Base-by-base conservation (phyloP, 1,140 invertebrate species). In the Atta texana region DNA sequence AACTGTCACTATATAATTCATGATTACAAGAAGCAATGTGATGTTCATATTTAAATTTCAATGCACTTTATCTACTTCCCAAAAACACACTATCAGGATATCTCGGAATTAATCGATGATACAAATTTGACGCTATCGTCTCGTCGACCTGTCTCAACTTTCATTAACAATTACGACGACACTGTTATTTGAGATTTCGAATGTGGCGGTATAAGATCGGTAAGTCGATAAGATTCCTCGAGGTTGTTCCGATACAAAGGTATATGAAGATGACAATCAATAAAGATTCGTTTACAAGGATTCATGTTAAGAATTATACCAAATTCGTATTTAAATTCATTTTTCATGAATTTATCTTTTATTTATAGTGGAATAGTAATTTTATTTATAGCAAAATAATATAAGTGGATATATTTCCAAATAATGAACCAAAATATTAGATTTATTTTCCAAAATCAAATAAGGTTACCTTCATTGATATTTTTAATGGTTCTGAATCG, bases 151-250 rank as follows among this genome's bases (percentile, higher is more conserved):
- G 49, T 82, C 24, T 34, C 16, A 53, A 31, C 64, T 76, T 86
- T 57, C 55, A 87, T 90, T 74, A 89, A 74, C 77, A 87, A 89
- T 89, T 87, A 77, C 86, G 55, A 82, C 51, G 71, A 61, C n/a
- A 80, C 34, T 57, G 63, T 72, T 89, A 66, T 66, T 63, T 34
- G 28, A 87, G 61, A 59, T 24, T 61, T 61, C 31, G 53, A 75
- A 61, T 8, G 12, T 31, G 6, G 5, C 53, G 39, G 31, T 10
- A 0, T 31, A 31, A 64, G 51, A 51, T 75, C 63, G 68, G 75
- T 74, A 49, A 85, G 55, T 72, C 57, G 89, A 90, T 90, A 88
- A 77, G 44, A 86, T 57, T 49, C 34, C 39, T 49, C 69, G 74
- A 77, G 24, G 4, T 8, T 74, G 16, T 74, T 49, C 24, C n/a